Evolutionary conservation across 2,113 vertebrate genomes (phyloP).

Genomic region (Noctilio leporinus): DNA sequence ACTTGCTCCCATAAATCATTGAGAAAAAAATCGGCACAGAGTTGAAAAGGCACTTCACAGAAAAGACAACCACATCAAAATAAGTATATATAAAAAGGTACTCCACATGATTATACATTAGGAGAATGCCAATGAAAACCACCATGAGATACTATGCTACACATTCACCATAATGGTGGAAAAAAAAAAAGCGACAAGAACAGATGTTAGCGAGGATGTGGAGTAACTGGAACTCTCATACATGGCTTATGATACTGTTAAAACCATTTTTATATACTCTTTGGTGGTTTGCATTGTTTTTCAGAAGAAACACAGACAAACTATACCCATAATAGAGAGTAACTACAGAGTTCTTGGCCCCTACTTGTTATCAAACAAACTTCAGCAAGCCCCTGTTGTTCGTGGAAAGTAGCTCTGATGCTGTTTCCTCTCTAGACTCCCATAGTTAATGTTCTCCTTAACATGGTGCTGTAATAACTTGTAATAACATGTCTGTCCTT

Average conservation of each 20-base stretch:
- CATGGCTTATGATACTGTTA: not conserved
- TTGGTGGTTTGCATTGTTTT: not conserved
- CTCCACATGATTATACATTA: not conserved
- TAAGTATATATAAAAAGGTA: not conserved
- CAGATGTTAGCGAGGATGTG: not conserved
- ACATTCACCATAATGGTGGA: not conserved
- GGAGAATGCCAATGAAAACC: not conserved
- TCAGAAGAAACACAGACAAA: not conserved
- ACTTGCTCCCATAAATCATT: not conserved
- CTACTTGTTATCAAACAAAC: not conserved
- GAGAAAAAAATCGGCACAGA: not conserved
- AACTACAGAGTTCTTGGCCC: not conserved
- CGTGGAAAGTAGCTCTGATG: not conserved
- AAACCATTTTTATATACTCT: not conserved
- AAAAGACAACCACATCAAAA: not conserved
- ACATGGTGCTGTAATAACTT: not conserved
- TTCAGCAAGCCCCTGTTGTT: not conserved
- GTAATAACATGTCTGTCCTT: not conserved
- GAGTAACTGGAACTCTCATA: not conserved
- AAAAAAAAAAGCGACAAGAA: not conserved
- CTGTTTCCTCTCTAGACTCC: not conserved
- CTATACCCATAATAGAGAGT: not conserved
- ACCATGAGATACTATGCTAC: not conserved
- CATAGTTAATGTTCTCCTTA: not conserved
- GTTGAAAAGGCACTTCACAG: not conserved